Percentiles rank a stretch among this genome's conserved stretches.
These are phyloP conservation scores for Plectus sambesii DNA, from an alignment of 1,140 invertebrate genomes.

Conservation along the genomic window DNA sequence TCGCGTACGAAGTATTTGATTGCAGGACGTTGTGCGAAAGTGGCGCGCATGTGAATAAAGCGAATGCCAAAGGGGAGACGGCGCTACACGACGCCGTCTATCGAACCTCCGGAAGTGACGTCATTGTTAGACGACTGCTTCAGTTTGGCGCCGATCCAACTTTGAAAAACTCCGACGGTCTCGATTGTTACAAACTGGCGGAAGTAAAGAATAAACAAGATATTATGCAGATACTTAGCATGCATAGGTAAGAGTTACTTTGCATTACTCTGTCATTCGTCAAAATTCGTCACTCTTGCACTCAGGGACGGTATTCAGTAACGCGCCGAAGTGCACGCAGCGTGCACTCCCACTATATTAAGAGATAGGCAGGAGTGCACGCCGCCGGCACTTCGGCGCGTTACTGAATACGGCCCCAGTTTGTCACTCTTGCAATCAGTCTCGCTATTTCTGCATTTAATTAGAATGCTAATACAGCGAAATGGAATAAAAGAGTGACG, in stretches of 20 bases:
- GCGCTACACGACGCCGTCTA: constrained; percentile 21
- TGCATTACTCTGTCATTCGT: not conserved
- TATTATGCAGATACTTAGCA: constrained; percentile 15
- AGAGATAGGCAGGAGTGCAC: too few species aligned
- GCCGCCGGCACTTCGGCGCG: too few species aligned
- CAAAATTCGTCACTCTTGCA: not conserved
- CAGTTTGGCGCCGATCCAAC: constrained; percentile 14
- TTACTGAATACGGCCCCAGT: too few species aligned
- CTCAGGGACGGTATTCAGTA: not conserved
- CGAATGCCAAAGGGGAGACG: constrained; percentile 21
- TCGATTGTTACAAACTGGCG: constrained; percentile 14
- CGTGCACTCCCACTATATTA: too few species aligned
- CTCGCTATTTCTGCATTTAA: too few species aligned
- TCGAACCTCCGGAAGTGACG: constrained; percentile 17
- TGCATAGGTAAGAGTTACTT: constrained; percentile 6
- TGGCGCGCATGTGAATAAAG: constrained; percentile 17
- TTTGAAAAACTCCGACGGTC: constrained; percentile 13
- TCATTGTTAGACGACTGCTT: constrained; percentile 13
- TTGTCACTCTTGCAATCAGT: too few species aligned
- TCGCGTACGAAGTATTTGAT: too few species aligned
- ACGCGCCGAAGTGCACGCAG: constrained; percentile 15
- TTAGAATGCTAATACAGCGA: too few species aligned
- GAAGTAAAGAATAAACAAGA: constrained; percentile 14
- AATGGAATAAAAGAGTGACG: too few species aligned
- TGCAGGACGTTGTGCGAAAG: constrained; percentile 15